Conservation (phyloP, 1,140 invertebrate species). For the Hycleus cichorii region DNA sequence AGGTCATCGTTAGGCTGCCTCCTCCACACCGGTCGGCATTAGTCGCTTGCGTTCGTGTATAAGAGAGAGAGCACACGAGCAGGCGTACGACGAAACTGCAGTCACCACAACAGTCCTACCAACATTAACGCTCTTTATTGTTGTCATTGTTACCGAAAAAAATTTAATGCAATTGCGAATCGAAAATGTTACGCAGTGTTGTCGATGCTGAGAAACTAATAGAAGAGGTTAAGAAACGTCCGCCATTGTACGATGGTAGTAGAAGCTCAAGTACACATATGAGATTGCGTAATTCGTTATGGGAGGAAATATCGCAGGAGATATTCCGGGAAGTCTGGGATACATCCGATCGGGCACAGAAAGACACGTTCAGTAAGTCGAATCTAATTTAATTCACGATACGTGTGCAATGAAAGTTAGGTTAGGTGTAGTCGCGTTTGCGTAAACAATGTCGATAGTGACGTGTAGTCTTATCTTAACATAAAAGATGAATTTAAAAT, state of each 20-base stretch:
- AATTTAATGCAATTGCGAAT: background rate
- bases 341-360: slow-evolving; percentile 13
- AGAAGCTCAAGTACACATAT: slow-evolving; percentile 6
- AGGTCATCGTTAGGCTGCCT: background rate
- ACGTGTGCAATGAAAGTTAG: no score
- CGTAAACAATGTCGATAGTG: no score
- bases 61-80: background rate
- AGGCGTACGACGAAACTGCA: background rate
- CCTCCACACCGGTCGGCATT: background rate
- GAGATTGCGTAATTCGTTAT: slow-evolving; percentile 18
- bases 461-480: no score
- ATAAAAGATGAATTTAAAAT: no score
- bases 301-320: slow-evolving; percentile 24
- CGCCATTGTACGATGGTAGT: slow-evolving; percentile 21
- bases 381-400: background rate
- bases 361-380: slow-evolving; percentile 22
- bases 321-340: slow-evolving; percentile 19
- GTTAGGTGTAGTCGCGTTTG: no score
- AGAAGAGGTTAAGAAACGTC: slow-evolving; percentile 28
- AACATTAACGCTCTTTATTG: background rate
- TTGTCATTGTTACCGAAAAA: background rate
- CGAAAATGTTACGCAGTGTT: background rate
- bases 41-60: slow-evolving; percentile 3
- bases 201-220: slow-evolving; percentile 16
- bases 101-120: background rate